A percentile compares a stretch with the other conserved stretches of the same genome.
Evolutionary conservation across 2,888 invertebrate species (phyloP).

Genomic region (Tenthredo mesomela): DNA sequence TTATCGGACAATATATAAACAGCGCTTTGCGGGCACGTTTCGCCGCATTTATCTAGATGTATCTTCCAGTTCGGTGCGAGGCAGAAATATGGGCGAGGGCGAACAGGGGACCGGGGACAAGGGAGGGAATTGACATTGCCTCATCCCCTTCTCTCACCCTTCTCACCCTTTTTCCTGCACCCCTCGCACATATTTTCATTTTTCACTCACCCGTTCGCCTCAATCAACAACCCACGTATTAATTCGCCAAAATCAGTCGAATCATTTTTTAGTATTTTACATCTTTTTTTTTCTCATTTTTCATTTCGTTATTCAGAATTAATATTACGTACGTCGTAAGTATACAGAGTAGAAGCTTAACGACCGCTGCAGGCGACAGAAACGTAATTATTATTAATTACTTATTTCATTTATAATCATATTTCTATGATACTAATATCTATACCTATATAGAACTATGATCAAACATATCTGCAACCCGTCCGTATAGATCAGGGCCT

Average conservation of each 20-base stretch:
- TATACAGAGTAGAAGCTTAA: neutral
- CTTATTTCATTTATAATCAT: neutral
- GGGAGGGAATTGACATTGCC: conserved; percentile 66
- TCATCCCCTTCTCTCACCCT: conserved; percentile 33
- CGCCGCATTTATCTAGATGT: conserved; percentile 76
- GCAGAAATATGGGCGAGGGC: conserved; percentile 68
- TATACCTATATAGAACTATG: neutral
- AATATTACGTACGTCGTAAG: neutral
- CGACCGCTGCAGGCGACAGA: neutral
- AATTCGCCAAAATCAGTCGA: conserved; percentile 33
- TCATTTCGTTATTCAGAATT: neutral
- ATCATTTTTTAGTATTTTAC: conserved; percentile 5
- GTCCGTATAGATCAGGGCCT: neutral
- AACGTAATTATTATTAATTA: neutral
- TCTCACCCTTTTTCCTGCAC: neutral
- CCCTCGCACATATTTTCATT: conserved; percentile 30
- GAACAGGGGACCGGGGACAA: neutral
- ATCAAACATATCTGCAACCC: neutral
- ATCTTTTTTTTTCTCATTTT: neutral
- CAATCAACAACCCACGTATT: conserved; percentile 44
- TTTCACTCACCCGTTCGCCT: conserved; percentile 1
- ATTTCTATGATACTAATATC: neutral
- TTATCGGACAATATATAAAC: conserved; percentile 34
- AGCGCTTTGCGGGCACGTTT: conserved; percentile 69
- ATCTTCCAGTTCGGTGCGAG: conserved; percentile 70